Percentiles rank a stretch among this genome's conserved stretches.
phyloP scores from a whole-genome alignment of 2,797 vertebrate genomes.

The Liasis olivaceus region DNA sequence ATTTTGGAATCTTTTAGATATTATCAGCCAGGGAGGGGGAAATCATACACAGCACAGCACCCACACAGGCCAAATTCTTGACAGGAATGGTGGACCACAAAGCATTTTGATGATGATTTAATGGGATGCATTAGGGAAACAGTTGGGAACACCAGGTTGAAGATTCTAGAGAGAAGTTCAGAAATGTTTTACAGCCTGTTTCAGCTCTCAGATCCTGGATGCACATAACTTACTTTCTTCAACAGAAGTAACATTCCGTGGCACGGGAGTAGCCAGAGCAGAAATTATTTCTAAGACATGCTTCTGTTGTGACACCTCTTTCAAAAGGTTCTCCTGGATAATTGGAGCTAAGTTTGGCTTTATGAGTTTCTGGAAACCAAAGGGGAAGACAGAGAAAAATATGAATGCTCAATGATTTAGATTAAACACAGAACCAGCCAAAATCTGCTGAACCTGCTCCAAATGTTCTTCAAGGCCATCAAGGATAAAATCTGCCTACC shows the following conservation, averaged over 20 bases:
- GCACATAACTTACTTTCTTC: conserved; percentile 75
- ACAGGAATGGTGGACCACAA: background rate
- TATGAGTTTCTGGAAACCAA: conserved; percentile 74
- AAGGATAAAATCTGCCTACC: conserved; percentile 9
- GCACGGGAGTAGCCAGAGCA: conserved; percentile 64
- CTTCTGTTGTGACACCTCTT: conserved; percentile 70
- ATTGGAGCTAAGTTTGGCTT: conserved; percentile 63
- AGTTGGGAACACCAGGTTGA: background rate
- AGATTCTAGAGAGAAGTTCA: background rate
- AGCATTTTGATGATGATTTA: background rate
- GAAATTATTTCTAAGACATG: conserved; percentile 72
- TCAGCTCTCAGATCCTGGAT: background rate
- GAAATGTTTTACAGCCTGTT: background rate
- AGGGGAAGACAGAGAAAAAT: background rate
- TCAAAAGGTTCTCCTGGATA: conserved; percentile 72
- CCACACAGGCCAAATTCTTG: background rate
- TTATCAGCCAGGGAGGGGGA: background rate
- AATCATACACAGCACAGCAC: background rate
- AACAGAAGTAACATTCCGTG: conserved; percentile 47
- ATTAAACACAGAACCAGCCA: conserved; percentile 23
- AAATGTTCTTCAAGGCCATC: background rate
- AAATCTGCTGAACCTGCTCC: background rate
- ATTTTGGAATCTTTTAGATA: background rate
- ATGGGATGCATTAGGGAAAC: background rate
- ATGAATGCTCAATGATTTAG: conserved; percentile 13